Percentiles rank a stretch among this genome's conserved stretches.
These are phyloP conservation scores for Thysanoteuthis rhombus DNA, from an alignment of 2,888 invertebrate genomes.

Conservation along the genomic window DNA sequence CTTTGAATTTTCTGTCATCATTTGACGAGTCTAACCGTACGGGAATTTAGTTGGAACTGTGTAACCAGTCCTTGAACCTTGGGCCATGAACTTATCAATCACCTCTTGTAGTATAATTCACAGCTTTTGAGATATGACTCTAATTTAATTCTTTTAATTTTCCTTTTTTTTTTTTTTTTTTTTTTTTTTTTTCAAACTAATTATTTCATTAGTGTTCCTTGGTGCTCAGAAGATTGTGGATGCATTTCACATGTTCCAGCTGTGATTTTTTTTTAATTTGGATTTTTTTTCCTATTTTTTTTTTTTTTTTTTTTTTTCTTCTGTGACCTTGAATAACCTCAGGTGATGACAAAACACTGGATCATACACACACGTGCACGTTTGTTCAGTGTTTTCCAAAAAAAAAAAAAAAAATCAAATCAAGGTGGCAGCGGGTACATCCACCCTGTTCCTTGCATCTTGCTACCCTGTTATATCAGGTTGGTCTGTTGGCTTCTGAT, in stretches of 20 bases:
- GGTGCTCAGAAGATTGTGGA: neutral
- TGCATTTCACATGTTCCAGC: neutral
- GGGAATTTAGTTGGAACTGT: too few species aligned
- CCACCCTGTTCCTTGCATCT: neutral
- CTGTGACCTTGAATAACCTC: neutral
- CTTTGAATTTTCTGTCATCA: too few species aligned
- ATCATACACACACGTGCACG: neutral
- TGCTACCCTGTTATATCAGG: neutral
- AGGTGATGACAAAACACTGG: neutral
- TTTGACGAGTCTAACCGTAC: too few species aligned
- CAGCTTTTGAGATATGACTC: too few species aligned
- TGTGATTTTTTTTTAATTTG: neutral
- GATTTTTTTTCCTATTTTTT: neutral
- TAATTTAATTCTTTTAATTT: too few species aligned
- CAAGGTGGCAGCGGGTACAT: neutral
- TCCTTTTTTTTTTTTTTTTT: too few species aligned
- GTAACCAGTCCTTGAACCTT: too few species aligned
- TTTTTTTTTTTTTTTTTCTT: neutral
- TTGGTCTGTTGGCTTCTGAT: slow-evolving; percentile 13
- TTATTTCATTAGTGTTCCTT: neutral
- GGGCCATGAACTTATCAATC: too few species aligned
- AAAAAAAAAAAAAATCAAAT: neutral
- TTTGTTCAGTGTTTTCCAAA: neutral
- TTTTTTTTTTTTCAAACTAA: too few species aligned
- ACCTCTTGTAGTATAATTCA: too few species aligned